These are phyloP conservation scores for Tromatobia lineatoria DNA, from an alignment of 2,888 invertebrate species.

Conservation along the genomic window DNA sequence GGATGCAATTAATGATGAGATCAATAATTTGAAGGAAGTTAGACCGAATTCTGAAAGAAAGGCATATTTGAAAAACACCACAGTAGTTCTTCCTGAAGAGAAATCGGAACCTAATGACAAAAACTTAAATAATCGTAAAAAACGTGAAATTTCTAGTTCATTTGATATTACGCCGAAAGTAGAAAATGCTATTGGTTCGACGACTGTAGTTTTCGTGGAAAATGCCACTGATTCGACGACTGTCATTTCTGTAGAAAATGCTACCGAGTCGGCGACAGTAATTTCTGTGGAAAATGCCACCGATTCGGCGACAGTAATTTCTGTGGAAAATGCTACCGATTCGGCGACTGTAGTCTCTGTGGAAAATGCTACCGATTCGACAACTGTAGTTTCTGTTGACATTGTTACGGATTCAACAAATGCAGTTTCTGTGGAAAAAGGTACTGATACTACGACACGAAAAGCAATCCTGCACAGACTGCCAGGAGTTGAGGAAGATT, in stretches of 20 bases:
- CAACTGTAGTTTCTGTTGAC: not conserved
- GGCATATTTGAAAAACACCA: not conserved
- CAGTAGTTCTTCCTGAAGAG: not conserved
- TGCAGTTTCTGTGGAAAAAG: too few relatives aligned
- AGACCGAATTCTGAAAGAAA: not conserved
- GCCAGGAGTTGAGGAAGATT: constrained; percentile 69
- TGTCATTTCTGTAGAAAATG: too few relatives aligned
- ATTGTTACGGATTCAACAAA: not conserved
- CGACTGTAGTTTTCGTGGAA: not conserved
- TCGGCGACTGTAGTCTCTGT: not conserved
- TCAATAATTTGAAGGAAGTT: constrained; percentile 17
- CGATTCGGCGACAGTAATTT: constrained; percentile 6
- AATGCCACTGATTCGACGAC: not conserved
- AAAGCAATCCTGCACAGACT: constrained; percentile 62
- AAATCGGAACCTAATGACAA: not conserved
- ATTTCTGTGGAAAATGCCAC: too few relatives aligned
- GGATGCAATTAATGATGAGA: constrained; percentile 1
- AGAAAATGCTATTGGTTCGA: not conserved
- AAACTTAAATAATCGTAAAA: not conserved
- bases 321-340: not conserved
- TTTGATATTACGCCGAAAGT: not conserved
- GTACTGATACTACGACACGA: constrained; percentile 16
- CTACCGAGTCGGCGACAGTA: not conserved
- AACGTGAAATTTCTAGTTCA: constrained; percentile 23
- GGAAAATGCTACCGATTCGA: not conserved